These are phyloP conservation scores for Stenodera caucasica DNA, from an alignment of 2,888 invertebrate genomes.

Conservation along the genomic window DNA sequence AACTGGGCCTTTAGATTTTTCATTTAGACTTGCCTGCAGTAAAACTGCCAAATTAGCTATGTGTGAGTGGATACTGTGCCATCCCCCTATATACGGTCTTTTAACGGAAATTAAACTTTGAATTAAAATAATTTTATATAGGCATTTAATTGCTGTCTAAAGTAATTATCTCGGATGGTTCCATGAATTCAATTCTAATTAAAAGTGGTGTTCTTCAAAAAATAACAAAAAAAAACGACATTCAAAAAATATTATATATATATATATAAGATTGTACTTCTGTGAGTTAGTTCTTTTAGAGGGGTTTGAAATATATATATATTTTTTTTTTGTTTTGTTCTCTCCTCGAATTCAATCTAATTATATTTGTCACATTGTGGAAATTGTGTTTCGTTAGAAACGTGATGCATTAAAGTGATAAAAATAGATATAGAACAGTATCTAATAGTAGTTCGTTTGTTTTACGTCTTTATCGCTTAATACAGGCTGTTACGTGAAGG, in stretches of 20 bases:
- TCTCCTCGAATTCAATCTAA: slow-evolving; percentile 8
- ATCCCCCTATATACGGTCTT: slow-evolving; percentile 19
- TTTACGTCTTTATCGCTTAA: too few species aligned
- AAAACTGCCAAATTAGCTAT: slow-evolving; percentile 38
- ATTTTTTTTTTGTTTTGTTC: too few species aligned
- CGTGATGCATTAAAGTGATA: slow-evolving; percentile 1
- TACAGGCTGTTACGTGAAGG: too few species aligned
- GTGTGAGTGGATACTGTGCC: slow-evolving; percentile 34
- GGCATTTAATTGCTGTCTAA: slow-evolving; percentile 50
- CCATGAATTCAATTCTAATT: slow-evolving; percentile 44
- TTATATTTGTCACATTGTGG: slow-evolving; percentile 8
- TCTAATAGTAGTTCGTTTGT: too few species aligned
- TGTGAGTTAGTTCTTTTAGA: too few species aligned
- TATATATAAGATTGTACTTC: too few species aligned
- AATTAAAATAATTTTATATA: slow-evolving; percentile 53
- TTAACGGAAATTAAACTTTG: slow-evolving; percentile 45
- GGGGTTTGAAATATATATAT: too few species aligned
- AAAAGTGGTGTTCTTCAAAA: slow-evolving; percentile 38
- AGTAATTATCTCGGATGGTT: slow-evolving; percentile 41
- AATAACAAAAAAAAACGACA: not conserved
- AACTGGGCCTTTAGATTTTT: slow-evolving; percentile 43
- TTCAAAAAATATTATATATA: slow-evolving; percentile 31
- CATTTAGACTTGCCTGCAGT: slow-evolving; percentile 40
- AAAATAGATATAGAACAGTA: too few species aligned
- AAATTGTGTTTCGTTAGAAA: not conserved